Evolutionary conservation across 2,888 invertebrate species (phyloP).

Genomic region (Scrobipalpa costella): DNA sequence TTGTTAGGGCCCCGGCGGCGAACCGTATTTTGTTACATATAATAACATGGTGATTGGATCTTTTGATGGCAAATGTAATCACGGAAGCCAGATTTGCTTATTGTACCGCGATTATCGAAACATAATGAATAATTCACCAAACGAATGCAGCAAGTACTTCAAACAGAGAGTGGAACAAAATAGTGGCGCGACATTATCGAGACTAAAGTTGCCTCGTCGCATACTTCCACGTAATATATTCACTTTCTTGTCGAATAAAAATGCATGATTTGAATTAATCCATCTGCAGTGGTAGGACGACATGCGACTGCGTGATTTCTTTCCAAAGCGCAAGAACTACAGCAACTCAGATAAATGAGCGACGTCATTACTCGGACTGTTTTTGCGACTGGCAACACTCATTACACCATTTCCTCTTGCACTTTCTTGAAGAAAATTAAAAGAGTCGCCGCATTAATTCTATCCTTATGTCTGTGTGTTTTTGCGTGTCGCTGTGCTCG

Average conservation of each 20-base stretch:
- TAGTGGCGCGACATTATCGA: not conserved
- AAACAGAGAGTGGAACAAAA: not conserved
- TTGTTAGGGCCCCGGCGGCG: too few species aligned
- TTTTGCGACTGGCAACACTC: constrained; percentile 74
- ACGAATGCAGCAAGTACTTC: too few species aligned
- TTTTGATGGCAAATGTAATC: too few species aligned
- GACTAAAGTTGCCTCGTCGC: not conserved
- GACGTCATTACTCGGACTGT: constrained; percentile 70
- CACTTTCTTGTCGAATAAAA: not conserved
- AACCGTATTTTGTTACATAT: too few species aligned
- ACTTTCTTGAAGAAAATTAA: constrained; percentile 80
- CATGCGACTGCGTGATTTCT: not conserved
- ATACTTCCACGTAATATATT: not conserved
- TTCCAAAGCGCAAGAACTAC: constrained; percentile 29
- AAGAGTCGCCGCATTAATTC: constrained; percentile 76
- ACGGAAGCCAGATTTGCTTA: too few species aligned
- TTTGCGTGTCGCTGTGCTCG: constrained; percentile 45
- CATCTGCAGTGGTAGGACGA: not conserved
- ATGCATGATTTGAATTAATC: constrained; percentile 12
- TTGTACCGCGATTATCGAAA: too few species aligned
- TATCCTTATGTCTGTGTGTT: constrained; percentile 71
- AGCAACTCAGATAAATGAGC: constrained; percentile 56
- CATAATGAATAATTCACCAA: too few species aligned
- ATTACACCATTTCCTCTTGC: constrained; percentile 78
- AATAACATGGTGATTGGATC: too few species aligned